A percentile compares a stretch with the other conserved stretches of the same genome.
Conservation (phyloP, 2,888 invertebrate genomes). For the Panzeria rudis region DNA sequence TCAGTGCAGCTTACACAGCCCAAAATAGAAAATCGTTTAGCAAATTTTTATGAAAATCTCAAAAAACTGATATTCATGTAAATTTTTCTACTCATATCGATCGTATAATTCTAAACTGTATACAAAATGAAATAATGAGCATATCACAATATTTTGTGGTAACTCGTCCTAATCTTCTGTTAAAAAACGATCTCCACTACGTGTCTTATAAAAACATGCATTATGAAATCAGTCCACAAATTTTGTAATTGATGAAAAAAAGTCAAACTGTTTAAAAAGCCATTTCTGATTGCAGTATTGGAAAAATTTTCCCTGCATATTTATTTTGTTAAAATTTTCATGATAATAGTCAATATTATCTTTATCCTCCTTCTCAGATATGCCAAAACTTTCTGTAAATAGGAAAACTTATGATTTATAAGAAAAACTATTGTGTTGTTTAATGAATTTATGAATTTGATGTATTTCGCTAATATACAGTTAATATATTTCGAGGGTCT, state of each 20-base stretch:
- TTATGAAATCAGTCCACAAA: neutral
- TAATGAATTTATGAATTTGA: constrained; percentile 8
- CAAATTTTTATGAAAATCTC: too few relatives aligned
- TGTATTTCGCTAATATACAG: neutral
- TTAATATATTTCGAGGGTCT: neutral
- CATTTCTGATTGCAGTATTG: neutral
- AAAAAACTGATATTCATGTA: too few relatives aligned
- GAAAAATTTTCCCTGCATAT: neutral
- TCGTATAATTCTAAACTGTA: too few relatives aligned
- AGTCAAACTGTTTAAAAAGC: neutral
- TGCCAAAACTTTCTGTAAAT: constrained; percentile 30
- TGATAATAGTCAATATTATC: constrained; percentile 28
- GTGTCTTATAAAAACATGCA: neutral
- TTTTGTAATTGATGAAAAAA: constrained; percentile 3
- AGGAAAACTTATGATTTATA: neutral
- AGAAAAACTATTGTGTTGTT: constrained; percentile 7
- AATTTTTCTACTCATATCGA: too few relatives aligned
- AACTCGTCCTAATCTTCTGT: neutral
- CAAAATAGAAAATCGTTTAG: too few relatives aligned
- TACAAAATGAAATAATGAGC: neutral
- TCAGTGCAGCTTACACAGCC: too few relatives aligned
- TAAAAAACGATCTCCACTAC: neutral
- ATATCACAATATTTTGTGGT: neutral
- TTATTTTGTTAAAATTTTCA: neutral
- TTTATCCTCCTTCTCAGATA: constrained; percentile 35